phyloP scores from a whole-genome alignment of 2,797 vertebrate genomes.

The Hybognathus amarus region DNA sequence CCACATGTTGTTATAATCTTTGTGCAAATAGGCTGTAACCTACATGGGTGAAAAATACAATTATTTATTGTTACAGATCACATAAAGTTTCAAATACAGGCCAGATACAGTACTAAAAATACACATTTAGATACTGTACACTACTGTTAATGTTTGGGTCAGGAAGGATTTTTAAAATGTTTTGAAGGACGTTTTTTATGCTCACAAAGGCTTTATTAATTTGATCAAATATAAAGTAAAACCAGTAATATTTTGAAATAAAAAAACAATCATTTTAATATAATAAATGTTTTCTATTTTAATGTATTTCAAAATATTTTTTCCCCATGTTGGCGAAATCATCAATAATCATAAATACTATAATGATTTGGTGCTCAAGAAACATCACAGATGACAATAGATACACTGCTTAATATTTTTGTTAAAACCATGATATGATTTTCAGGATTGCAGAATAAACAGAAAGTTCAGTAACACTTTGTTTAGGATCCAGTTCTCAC shows the following conservation, averaged over 20 bases:
- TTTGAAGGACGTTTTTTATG: background rate
- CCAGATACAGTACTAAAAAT: background rate
- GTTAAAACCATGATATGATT: too few relatives aligned
- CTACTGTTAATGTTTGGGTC: background rate
- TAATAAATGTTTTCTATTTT: background rate
- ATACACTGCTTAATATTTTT: background rate
- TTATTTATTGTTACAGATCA: background rate
- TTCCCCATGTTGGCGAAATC: too few relatives aligned
- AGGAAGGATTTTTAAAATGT: background rate
- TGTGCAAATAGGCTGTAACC: constrained; percentile 97
- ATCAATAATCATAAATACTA: too few relatives aligned
- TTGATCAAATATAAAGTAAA: background rate
- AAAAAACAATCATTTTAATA: background rate
- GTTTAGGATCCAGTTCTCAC: too few relatives aligned
- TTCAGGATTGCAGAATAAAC: too few relatives aligned
- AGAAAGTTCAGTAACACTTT: too few relatives aligned
- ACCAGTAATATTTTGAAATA: background rate
- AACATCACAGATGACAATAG: background rate
- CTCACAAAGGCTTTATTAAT: background rate
- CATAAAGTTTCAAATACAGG: background rate
- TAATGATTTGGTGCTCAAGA: background rate
- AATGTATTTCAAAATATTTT: background rate
- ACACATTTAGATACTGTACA: background rate
- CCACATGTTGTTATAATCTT: constrained; percentile 97
- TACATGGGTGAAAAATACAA: constrained; percentile 52